A percentile compares a stretch with the other conserved stretches of the same genome.
Evolutionary conservation across 2,797 vertebrate genomes (phyloP).

Genomic region (Macropus fuliginosus): DNA sequence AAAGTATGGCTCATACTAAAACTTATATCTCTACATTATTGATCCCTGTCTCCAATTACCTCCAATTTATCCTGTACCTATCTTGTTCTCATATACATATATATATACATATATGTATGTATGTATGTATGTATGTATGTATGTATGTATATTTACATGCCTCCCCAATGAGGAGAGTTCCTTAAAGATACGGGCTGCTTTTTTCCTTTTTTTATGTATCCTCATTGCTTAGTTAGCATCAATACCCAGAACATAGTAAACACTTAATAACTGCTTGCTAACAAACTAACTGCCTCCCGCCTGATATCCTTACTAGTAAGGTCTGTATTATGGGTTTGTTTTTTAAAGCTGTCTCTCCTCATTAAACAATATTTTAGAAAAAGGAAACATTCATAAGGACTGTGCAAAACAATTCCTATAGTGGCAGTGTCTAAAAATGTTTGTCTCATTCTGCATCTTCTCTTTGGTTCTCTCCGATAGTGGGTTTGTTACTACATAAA

Average conservation of each 20-base stretch:
- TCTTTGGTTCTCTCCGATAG: not conserved
- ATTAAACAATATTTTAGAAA: not conserved
- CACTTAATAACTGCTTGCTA: not conserved
- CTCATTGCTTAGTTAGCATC: not conserved
- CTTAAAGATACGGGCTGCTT: not conserved
- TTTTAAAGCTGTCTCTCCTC: too few species aligned
- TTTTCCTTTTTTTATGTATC: not conserved
- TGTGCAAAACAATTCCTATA: not conserved
- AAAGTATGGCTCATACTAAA: not conserved
- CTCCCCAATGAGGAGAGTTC: not conserved
- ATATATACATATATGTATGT: too few species aligned
- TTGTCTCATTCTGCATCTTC: not conserved
- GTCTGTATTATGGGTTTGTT: too few species aligned
- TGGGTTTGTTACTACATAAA: not conserved
- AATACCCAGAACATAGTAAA: not conserved
- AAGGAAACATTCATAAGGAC: not conserved
- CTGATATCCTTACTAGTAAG: not conserved
- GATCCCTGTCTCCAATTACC: not conserved
- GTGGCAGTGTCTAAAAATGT: not conserved
- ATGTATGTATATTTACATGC: not conserved
- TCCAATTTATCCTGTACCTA: not conserved
- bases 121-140: too few species aligned
- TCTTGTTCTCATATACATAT: not conserved
- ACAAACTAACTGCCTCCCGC: not conserved
- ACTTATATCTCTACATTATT: not conserved